Percentiles rank a stretch among this genome's conserved stretches.
Conservation (phyloP, 2,888 invertebrate genomes). For the Acleris sparsana region DNA sequence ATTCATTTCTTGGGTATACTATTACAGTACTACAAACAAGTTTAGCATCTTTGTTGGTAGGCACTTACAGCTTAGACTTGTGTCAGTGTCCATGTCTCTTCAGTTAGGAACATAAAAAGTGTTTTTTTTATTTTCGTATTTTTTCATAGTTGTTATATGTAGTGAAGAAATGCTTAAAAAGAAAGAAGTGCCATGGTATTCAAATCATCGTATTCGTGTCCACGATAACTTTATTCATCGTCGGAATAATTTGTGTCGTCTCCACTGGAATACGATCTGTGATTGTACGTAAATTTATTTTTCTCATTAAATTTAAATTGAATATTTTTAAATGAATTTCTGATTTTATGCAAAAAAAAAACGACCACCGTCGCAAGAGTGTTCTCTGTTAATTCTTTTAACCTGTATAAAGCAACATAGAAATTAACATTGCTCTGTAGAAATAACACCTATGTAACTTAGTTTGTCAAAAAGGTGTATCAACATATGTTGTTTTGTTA, state of each 20-base stretch:
- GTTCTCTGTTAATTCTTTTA: conserved; percentile 15
- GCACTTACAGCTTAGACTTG: conserved; percentile 57
- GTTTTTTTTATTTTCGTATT: neutral
- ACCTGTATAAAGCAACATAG: neutral
- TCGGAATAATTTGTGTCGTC: conserved; percentile 65
- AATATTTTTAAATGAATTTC: neutral
- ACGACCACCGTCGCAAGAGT: conserved; percentile 41
- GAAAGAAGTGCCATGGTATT: conserved; percentile 74
- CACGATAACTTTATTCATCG: conserved; percentile 70
- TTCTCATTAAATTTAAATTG: neutral
- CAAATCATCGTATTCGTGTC: conserved; percentile 67
- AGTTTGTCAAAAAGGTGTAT: neutral
- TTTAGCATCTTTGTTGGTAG: conserved; percentile 54
- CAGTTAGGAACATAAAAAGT: conserved; percentile 29
- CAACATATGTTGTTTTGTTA: neutral
- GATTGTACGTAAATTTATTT: conserved; percentile 65
- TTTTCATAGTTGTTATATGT: neutral
- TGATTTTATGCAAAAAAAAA: neutral
- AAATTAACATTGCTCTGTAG: conserved; percentile 3
- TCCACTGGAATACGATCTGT: conserved; percentile 72
- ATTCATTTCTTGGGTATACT: conserved; percentile 48
- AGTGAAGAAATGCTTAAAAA: conserved; percentile 69
- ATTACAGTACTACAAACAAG: conserved; percentile 62
- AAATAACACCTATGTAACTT: neutral
- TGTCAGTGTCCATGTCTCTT: conserved; percentile 44